These are phyloP conservation scores for Melangyna quadrimaculata DNA, from an alignment of 2,888 invertebrate genomes.

Conservation along the genomic window DNA sequence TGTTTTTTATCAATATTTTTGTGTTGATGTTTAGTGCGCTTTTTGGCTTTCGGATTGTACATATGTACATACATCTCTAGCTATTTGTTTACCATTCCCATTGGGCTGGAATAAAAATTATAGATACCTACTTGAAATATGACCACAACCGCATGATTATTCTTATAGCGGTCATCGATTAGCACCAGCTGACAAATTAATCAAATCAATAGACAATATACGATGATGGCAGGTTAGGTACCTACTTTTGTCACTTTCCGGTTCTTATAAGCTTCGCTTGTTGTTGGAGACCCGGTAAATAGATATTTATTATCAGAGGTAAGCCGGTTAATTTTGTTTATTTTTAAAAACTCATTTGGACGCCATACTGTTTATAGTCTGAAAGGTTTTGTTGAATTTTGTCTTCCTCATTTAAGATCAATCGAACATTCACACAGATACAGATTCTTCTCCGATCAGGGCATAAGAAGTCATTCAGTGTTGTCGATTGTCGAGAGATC, in stretches of 20 bases:
- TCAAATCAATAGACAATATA: slow-evolving; percentile 35
- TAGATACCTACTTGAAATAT: slow-evolving; percentile 12
- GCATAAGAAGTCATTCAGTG: no score
- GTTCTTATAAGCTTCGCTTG: not conserved
- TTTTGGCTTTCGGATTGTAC: not conserved
- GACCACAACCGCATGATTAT: slow-evolving; percentile 59
- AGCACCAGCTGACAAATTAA: slow-evolving; percentile 53
- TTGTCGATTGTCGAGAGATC: no score
- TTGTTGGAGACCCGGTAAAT: slow-evolving; percentile 28
- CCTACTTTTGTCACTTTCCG: slow-evolving; percentile 2
- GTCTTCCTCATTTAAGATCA: no score
- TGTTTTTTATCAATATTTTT: not conserved
- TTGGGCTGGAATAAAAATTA: not conserved
- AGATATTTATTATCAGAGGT: not conserved
- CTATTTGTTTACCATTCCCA: not conserved
- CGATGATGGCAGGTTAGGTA: slow-evolving; percentile 5
- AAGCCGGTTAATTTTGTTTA: not conserved
- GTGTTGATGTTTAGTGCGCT: not conserved
- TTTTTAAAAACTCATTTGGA: not conserved
- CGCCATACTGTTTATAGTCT: not conserved
- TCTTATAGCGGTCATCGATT: slow-evolving; percentile 83
- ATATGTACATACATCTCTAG: not conserved
- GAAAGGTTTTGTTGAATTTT: not conserved
- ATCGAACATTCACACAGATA: no score
- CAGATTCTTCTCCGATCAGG: no score